Conservation (phyloP, 2,797 vertebrate species). For the Pagetopsis macropterus region DNA sequence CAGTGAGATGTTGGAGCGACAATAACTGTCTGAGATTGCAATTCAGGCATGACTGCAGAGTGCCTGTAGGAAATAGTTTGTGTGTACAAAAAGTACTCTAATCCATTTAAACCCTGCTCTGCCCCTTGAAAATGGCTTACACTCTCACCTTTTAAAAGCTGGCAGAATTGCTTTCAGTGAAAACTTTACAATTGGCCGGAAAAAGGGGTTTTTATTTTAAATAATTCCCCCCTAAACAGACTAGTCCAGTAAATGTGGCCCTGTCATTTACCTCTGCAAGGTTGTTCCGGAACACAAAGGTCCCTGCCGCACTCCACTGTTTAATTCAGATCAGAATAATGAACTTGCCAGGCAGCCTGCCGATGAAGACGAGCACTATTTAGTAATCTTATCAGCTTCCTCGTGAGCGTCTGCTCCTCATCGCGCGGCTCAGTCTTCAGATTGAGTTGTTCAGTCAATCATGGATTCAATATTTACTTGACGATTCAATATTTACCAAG, state of each 20-base stretch:
- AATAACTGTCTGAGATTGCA: conserved; percentile 53
- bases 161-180: conserved; percentile 55
- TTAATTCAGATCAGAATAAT: conserved; percentile 63
- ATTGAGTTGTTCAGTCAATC: conserved; percentile 78
- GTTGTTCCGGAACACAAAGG: conserved; percentile 43
- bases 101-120: conserved; percentile 68
- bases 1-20: conserved; percentile 51
- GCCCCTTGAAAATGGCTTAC: conserved; percentile 51
- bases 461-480: conserved; percentile 75
- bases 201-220: conserved; percentile 47
- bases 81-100: conserved; percentile 67
- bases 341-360: conserved; percentile 53
- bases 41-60: conserved; percentile 64
- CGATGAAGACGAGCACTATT: conserved; percentile 37
- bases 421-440: conserved; percentile 58
- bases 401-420: conserved; percentile 51
- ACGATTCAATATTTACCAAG: conserved; percentile 73
- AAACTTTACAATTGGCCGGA: conserved; percentile 53
- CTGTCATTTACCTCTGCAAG: conserved; percentile 41
- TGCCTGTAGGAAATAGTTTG: conserved; percentile 63
- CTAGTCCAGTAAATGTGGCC: conserved; percentile 51
- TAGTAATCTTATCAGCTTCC: conserved; percentile 70
- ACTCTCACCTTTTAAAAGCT: conserved; percentile 47
- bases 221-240: conserved; percentile 51
- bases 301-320: conserved; percentile 38